Evolutionary conservation across 2,113 vertebrate species (phyloP).

Genomic region (Lethenteron reissneri): DNA sequence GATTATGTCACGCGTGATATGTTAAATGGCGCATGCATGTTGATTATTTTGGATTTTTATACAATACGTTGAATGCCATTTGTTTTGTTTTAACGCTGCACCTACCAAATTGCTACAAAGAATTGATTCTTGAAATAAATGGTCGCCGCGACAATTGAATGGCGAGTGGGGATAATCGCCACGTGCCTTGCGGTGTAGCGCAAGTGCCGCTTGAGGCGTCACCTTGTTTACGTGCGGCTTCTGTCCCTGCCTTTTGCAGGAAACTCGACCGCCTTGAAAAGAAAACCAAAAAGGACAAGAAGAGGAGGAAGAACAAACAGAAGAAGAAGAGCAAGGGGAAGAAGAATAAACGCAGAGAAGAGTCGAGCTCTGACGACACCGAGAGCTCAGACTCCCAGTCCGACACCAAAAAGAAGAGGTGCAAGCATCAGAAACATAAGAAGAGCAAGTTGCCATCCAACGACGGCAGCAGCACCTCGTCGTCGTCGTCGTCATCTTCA

Average conservation of each 20-base stretch:
- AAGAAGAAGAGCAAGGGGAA: slow-evolving; percentile 56
- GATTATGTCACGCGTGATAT: too few relatives aligned
- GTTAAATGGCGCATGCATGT: too few relatives aligned
- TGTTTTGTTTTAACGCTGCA: not conserved
- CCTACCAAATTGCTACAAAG: not conserved
- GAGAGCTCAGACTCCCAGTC: slow-evolving; percentile 36
- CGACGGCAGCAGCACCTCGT: slow-evolving; percentile 18
- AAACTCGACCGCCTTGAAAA: slow-evolving; percentile 86
- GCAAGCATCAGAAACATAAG: slow-evolving; percentile 34
- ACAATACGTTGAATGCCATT: too few relatives aligned
- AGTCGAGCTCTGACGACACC: slow-evolving; percentile 25
- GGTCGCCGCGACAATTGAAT: not conserved
- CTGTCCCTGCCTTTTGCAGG: slow-evolving; percentile 21
- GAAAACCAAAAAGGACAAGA: slow-evolving; percentile 55
- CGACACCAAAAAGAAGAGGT: slow-evolving; percentile 26
- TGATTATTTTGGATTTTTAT: too few relatives aligned
- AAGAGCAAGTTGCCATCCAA: slow-evolving; percentile 38
- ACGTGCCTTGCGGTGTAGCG: too few relatives aligned
- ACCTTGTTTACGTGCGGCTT: slow-evolving; percentile 5
- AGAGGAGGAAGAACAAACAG: slow-evolving; percentile 44
- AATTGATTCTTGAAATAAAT: slow-evolving; percentile 1
- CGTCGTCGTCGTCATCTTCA: too few relatives aligned
- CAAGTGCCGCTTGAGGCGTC: too few relatives aligned
- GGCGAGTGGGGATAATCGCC: too few relatives aligned
- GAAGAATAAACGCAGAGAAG: slow-evolving; percentile 20